Evolutionary conservation across 1,140 invertebrate genomes (phyloP), one percentile per base, ranked within the genome.

Genomic region (Anastrepha obliqua): DNA sequence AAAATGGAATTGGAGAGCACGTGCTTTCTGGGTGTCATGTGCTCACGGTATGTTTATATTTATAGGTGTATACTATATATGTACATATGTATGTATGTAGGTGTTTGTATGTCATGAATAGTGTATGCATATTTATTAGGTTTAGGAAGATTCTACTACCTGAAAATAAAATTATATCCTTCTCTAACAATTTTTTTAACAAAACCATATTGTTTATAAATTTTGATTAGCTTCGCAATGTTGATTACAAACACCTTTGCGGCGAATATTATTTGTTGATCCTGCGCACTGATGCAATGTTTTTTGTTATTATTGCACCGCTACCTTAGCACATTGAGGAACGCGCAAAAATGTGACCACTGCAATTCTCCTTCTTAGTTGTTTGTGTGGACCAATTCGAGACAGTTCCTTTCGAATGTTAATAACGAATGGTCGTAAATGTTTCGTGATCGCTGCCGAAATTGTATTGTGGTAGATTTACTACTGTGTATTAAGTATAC

Each of bases 1-100:
- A 9, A 81, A 81, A 81, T 81, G 74, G 74, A 81, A 81, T 81
- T 55, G 74, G 74, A 81, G 74, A 81, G 51, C 74, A 81, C 74
- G 74, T 81, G 74, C 47, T 81, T 74, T 55, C n/a, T 51, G 47
- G 17, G 9, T 81, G 74, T 55, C 74, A 81, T 81, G 74, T 81
- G 74, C n/a, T 55, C 67, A 74, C 13, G 42, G 15, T 39, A 74
- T 74, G 67, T 74, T 74, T 74, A 47, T 39, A 42, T 74, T 74
- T 74, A 74, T 74, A 42, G 8, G 0, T 62, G 13, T 58, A 58
- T 58, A 13, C n/a, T n/a, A n/a, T 3, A 6, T 62, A 62, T 62
- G 59, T 62, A 62, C 60, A 62, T 62, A 62, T 62, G 60, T 62
- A 13, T 4, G 60, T 62, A 62, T 62, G 15, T 62, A 62, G 3